Base-by-base conservation (phyloP, 1,140 invertebrate species). In the Brachionus angularis region DNA sequence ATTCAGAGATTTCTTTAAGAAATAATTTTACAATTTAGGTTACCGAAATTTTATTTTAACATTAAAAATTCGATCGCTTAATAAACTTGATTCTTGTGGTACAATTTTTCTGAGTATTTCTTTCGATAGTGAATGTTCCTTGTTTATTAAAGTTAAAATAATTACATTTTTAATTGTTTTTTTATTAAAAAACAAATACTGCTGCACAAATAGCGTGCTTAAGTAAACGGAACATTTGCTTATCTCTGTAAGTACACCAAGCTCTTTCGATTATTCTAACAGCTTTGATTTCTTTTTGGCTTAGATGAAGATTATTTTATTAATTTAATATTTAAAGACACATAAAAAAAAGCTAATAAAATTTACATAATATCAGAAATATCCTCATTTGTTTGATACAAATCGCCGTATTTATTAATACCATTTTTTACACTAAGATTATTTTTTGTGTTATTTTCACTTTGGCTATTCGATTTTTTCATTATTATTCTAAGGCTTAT, bases 121-220 rank as follows among this genome's bases (percentile, higher is more conserved):
- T 72, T 75, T 64, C 21, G 79, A 77, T 47, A 82, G 47, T 5
- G 80, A 80, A 72, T 76, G 77, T 75, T 82, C 80, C 50, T 62
- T 58, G 27, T 27, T 14, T 29, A 25, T 1, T 16, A 5, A 16
- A 39, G 33, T 8, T 14, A 27, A 33, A 14, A 1, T 52, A 16
- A 33, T 7, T 8, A 31, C 10, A 16, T 2, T 18, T 12, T 47
- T 42, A 53, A 36, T 8, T 18, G 18, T 2, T 29, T 25, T 3
- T 25, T 18, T 18, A 16, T 2, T 0, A 16, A 18, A 64, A 12
- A 21, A 52, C 55, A 79, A 76, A 78, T 76, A 81, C 80, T 34
- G 80, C 80, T 29, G 80, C 80, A 78, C 80, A 80, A 18, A 81
- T 73, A 16, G 80, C 77, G 75, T 81, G 79, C 69, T 81, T 81